phyloP scores from a whole-genome alignment of 2,113 vertebrate genomes.

The Ploceus nigricollis region DNA sequence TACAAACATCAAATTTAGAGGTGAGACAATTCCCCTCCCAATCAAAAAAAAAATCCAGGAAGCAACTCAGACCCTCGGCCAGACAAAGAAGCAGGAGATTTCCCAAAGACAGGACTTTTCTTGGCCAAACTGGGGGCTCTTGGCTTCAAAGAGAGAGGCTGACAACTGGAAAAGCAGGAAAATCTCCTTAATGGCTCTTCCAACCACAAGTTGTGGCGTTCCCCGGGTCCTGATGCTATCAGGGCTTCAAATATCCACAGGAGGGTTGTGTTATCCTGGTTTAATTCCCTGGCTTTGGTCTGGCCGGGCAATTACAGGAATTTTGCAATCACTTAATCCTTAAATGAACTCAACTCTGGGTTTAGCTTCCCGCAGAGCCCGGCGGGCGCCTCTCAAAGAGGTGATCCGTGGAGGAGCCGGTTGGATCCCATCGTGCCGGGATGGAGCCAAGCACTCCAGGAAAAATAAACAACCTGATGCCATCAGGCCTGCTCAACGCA shows the following conservation, averaged over 20 bases:
- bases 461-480: background rate
- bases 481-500: background rate
- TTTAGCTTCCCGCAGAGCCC: background rate
- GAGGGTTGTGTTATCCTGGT: background rate
- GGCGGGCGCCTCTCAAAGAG: background rate
- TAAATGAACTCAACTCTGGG: background rate
- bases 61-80: background rate
- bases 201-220: background rate
- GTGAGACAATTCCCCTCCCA: background rate
- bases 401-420: background rate
- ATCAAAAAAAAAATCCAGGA: background rate
- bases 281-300: background rate
- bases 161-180: background rate
- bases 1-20: background rate
- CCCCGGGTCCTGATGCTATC: background rate
- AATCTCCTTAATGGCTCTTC: background rate
- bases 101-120: background rate
- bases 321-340: background rate
- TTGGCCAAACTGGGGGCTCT: background rate
- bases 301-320: background rate
- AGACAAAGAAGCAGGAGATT: background rate
- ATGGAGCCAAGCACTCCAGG: rapidly evolving
- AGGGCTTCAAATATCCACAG: background rate
- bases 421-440: background rate
- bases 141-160: background rate